Evolutionary conservation across 2,797 vertebrate species (phyloP).

Genomic region (Tenualosa ilisha): DNA sequence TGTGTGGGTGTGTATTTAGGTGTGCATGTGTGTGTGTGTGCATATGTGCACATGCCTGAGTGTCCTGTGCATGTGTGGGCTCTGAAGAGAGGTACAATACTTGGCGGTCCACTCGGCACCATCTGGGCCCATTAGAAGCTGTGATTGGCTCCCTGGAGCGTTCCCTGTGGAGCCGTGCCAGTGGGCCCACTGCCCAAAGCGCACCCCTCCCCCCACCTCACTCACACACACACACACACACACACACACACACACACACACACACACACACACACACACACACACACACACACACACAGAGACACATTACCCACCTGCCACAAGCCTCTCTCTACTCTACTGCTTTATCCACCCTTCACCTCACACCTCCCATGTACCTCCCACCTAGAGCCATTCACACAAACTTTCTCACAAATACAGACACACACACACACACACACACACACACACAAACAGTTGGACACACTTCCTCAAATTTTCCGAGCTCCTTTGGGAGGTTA

Average conservation of each 20-base stretch:
- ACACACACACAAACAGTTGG: neutral
- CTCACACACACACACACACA: neutral
- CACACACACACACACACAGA: too few relatives aligned
- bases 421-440: neutral
- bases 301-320: neutral
- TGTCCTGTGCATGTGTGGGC: conserved; percentile 36
- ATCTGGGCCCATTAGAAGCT: conserved; percentile 70
- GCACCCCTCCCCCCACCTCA: neutral
- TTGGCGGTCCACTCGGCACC: conserved; percentile 57
- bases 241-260: neutral
- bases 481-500: neutral
- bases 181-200: conserved; percentile 34
- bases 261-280: too few relatives aligned
- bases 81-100: conserved; percentile 32
- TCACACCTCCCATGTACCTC: neutral
- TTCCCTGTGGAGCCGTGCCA: conserved; percentile 40
- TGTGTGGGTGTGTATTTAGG: neutral
- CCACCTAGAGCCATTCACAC: neutral
- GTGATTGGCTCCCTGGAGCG: conserved; percentile 53
- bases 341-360: neutral
- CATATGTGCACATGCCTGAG: conserved; percentile 41
- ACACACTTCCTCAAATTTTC: neutral
- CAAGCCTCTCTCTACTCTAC: neutral
- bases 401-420: neutral
- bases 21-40: neutral